These are phyloP conservation scores for Ceuthmochares aereus DNA, from an alignment of 2,113 vertebrate species.

Conservation along the genomic window DNA sequence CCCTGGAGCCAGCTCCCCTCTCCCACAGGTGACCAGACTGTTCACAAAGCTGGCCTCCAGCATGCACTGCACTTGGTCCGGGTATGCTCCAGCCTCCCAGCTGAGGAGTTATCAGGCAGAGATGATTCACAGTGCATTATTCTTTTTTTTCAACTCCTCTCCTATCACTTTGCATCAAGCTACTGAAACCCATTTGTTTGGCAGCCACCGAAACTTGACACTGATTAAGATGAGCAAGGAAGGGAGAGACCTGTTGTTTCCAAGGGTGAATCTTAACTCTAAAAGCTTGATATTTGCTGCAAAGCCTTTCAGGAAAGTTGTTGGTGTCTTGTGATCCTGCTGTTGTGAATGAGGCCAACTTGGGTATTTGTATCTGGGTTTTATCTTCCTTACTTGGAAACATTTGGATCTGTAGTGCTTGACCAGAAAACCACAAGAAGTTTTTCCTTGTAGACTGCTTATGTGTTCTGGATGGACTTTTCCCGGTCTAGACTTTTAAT, in stretches of 20 bases:
- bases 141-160: neutral
- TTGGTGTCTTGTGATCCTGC: neutral
- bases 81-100: neutral
- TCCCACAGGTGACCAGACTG: neutral
- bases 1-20: neutral
- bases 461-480: neutral
- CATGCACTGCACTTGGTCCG: neutral
- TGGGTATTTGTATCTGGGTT: neutral
- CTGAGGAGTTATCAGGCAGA: neutral
- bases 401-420: neutral
- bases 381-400: neutral
- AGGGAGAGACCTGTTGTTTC: slow-evolving; percentile 17
- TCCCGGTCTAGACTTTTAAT: neutral
- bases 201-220: slow-evolving; percentile 10
- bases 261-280: slow-evolving; percentile 5
- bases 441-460: neutral
- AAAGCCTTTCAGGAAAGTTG: slow-evolving; percentile 12
- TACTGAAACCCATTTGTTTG: slow-evolving; percentile 48
- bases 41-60: neutral
- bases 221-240: slow-evolving; percentile 38
- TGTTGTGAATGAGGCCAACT: neutral
- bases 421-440: neutral
- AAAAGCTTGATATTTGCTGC: neutral
- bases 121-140: neutral
- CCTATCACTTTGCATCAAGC: neutral